Evolutionary conservation across 2,113 vertebrate genomes (phyloP).

Genomic region (Scalopus aquaticus): DNA sequence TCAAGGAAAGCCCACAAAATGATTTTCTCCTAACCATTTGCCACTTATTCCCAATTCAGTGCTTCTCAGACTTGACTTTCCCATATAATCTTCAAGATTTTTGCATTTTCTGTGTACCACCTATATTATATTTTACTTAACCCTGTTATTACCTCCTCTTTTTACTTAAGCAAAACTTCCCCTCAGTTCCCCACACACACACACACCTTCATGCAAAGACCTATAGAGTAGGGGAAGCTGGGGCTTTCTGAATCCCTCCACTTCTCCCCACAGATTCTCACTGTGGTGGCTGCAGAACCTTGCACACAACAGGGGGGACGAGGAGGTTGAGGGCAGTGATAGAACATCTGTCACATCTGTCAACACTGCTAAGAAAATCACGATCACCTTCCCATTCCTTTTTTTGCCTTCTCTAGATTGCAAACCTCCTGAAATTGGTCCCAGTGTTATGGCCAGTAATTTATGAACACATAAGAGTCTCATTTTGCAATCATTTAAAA

Average conservation of each 20-base stretch:
- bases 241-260: background rate
- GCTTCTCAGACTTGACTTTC: background rate
- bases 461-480: background rate
- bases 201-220: background rate
- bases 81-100: background rate
- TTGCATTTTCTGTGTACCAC: background rate
- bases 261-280: background rate
- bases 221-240: too few species aligned
- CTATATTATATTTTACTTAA: background rate
- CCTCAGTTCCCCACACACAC: background rate
- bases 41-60: background rate
- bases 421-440: background rate
- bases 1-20: background rate
- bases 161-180: background rate
- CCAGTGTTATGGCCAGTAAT: background rate
- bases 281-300: background rate
- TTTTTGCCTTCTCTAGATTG: background rate
- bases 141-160: background rate
- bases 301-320: background rate
- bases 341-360: too few species aligned
- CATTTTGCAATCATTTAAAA: background rate
- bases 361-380: background rate
- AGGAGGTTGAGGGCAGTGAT: background rate
- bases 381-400: background rate
- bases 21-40: background rate